Percentiles rank a stretch among this genome's conserved stretches.
phyloP scores from a whole-genome alignment of 2,888 invertebrate species.

The Ecliptopera silaceata region DNA sequence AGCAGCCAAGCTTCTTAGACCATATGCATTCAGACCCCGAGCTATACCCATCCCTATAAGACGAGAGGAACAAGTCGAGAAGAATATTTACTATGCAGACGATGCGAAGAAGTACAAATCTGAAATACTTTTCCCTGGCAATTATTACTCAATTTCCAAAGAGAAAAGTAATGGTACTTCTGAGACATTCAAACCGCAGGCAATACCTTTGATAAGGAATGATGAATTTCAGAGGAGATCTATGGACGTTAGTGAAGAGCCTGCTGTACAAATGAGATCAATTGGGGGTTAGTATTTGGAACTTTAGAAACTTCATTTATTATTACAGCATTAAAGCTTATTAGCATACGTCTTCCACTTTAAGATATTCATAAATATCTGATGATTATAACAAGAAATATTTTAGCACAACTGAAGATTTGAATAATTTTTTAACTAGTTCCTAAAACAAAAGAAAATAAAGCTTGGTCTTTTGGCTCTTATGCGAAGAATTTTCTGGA shows the following conservation, averaged over 20 bases:
- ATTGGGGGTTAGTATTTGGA: constrained; percentile 64
- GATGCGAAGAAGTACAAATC: constrained; percentile 58
- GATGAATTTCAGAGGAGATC: constrained; percentile 63
- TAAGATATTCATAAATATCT: no score
- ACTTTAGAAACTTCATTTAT: not conserved
- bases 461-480: no score
- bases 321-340: not conserved
- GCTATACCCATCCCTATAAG: constrained; percentile 63
- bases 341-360: no score
- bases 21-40: constrained; percentile 68
- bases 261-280: constrained; percentile 66
- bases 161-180: constrained; percentile 62
- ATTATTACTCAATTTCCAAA: constrained; percentile 77
- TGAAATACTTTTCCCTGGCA: constrained; percentile 75
- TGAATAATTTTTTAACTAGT: no score
- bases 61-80: constrained; percentile 55
- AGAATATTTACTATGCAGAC: constrained; percentile 62
- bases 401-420: no score
- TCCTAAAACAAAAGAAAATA: no score
- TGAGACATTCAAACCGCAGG: constrained; percentile 57
- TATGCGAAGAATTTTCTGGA: no score
- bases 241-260: constrained; percentile 57
- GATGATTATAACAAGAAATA: no score
- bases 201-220: constrained; percentile 68
- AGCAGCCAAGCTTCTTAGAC: constrained; percentile 44